Percentiles rank a stretch among this genome's conserved stretches.
Evolutionary conservation across 1,140 invertebrate species (phyloP).

Genomic region (Eumeta japonica): DNA sequence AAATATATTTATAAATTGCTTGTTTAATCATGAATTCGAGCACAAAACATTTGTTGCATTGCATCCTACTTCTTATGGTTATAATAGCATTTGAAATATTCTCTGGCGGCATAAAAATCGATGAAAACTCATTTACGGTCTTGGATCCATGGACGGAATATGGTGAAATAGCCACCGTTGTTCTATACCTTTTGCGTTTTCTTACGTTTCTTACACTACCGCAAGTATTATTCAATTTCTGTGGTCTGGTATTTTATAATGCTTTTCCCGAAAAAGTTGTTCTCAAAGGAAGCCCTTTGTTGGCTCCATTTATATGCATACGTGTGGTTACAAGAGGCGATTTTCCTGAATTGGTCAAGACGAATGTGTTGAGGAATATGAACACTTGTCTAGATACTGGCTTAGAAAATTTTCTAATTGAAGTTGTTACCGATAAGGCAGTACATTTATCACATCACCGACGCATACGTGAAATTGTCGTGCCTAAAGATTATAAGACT

Average conservation of each 20-base stretch:
- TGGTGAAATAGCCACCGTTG: slow-evolving; percentile 68
- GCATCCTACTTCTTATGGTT: slow-evolving; percentile 70
- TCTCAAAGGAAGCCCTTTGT: slow-evolving; percentile 83
- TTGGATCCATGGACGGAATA: slow-evolving; percentile 81
- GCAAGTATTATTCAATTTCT: slow-evolving; percentile 89
- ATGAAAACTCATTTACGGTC: slow-evolving; percentile 59
- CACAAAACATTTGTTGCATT: slow-evolving; percentile 66
- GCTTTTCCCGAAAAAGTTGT: slow-evolving; percentile 91
- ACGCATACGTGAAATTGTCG: slow-evolving; percentile 80
- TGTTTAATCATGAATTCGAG: no score
- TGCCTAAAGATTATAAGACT: slow-evolving; percentile 82
- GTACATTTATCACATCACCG: slow-evolving; percentile 73
- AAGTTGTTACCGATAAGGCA: slow-evolving; percentile 94
- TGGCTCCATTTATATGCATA: slow-evolving; percentile 95
- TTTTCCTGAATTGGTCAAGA: slow-evolving; percentile 87
- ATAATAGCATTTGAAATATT: slow-evolving; percentile 77
- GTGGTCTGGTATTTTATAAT: slow-evolving; percentile 89
- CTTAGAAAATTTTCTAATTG: slow-evolving; percentile 94
- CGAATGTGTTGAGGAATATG: slow-evolving; percentile 88
- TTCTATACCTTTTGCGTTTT: slow-evolving; percentile 78
- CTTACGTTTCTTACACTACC: slow-evolving; percentile 85
- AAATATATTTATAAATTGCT: no score
- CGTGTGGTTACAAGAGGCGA: slow-evolving; percentile 93
- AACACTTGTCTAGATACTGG: slow-evolving; percentile 86
- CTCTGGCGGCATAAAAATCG: slow-evolving; percentile 74